Evolutionary conservation across 2,797 vertebrate species (phyloP).

Genomic region (Oophaga sylvatica): DNA sequence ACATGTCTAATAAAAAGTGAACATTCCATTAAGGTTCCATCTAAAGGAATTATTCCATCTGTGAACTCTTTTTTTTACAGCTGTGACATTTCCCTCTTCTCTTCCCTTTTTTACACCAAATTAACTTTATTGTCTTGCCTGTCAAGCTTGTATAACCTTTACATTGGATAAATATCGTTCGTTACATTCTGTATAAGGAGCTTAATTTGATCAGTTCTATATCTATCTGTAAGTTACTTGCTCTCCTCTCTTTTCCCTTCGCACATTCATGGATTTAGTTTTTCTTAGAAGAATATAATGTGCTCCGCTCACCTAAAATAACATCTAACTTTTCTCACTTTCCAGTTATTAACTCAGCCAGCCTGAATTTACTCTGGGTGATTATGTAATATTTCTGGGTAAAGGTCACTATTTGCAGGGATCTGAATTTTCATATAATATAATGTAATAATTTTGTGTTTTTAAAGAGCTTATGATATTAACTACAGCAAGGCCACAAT

Average conservation of each 20-base stretch:
- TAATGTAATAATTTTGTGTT: too few relatives aligned
- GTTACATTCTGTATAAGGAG: neutral
- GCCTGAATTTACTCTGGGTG: too few relatives aligned
- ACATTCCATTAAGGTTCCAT: neutral
- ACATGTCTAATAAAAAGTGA: too few relatives aligned
- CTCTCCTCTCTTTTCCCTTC: neutral
- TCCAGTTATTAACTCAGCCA: too few relatives aligned
- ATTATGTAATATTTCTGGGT: too few relatives aligned
- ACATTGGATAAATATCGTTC: neutral
- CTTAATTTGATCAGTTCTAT: neutral
- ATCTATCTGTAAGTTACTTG: neutral
- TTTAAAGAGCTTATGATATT: too few relatives aligned
- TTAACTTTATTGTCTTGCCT: conserved; percentile 11
- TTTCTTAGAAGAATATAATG: too few relatives aligned
- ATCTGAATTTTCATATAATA: too few relatives aligned
- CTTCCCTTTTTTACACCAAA: conserved; percentile 12
- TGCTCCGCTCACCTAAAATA: too few relatives aligned
- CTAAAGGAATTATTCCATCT: neutral
- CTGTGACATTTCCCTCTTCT: neutral
- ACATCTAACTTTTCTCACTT: too few relatives aligned
- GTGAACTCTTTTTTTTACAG: neutral
- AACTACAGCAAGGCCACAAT: neutral
- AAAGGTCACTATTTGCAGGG: too few relatives aligned
- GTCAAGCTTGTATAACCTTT: neutral
- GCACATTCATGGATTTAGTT: too few relatives aligned